phyloP scores from a whole-genome alignment of 2,888 invertebrate genomes.

The Panzeria rudis region DNA sequence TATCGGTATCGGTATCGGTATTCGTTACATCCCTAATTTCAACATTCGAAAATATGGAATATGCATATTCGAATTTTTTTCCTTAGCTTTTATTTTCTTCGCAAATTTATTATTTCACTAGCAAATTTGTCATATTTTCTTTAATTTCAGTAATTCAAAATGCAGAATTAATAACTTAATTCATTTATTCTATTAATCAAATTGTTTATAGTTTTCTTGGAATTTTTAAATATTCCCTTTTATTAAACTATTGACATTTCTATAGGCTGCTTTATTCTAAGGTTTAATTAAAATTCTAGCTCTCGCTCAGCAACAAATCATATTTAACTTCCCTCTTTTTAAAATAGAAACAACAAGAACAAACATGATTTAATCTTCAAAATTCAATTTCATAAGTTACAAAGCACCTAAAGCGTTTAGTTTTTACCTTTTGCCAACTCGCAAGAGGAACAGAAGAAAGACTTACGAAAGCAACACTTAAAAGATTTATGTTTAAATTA shows the following conservation, averaged over 20 bases:
- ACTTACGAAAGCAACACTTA: neutral
- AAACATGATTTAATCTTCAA: conserved; percentile 43
- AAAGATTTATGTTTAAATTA: conserved; percentile 67
- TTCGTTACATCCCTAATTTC: too few relatives aligned
- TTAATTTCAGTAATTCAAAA: too few relatives aligned
- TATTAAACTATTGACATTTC: neutral
- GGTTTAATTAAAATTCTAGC: conserved; percentile 21
- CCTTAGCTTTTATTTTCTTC: too few relatives aligned
- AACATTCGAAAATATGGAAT: too few relatives aligned
- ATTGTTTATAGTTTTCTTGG: neutral
- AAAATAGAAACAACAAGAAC: neutral
- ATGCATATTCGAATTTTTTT: too few relatives aligned
- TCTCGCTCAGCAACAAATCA: conserved; percentile 19
- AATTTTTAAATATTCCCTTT: neutral
- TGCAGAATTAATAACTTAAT: too few relatives aligned
- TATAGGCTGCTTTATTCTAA: neutral
- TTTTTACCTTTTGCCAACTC: neutral
- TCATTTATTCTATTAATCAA: neutral
- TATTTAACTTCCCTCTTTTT: conserved; percentile 1
- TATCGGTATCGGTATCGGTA: too few relatives aligned
- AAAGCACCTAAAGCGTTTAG: conserved; percentile 24
- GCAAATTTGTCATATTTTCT: too few relatives aligned
- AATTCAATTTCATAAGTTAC: conserved; percentile 52
- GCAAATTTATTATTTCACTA: too few relatives aligned
- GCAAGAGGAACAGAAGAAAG: neutral